phyloP scores from a whole-genome alignment of 2,113 vertebrate genomes.

The Cercocebus atys region DNA sequence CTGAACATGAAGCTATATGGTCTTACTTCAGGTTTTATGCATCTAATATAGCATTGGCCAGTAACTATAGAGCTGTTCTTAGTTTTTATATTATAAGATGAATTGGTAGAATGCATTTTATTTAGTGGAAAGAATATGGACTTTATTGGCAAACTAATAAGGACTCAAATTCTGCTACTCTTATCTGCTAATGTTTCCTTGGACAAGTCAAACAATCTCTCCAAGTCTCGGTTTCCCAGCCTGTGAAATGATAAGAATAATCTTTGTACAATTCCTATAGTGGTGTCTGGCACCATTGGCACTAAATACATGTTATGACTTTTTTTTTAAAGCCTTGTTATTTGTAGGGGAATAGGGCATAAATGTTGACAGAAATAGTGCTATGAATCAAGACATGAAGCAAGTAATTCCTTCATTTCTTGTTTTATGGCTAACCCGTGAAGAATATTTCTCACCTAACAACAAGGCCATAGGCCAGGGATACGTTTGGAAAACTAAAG shows the following conservation, averaged over 20 bases:
- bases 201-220: background rate
- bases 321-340: background rate
- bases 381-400: background rate
- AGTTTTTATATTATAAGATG: background rate
- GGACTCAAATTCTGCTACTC: background rate
- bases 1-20: fast-evolving
- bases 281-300: background rate
- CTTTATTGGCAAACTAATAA: background rate
- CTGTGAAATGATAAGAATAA: background rate
- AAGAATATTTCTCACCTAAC: background rate
- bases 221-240: background rate
- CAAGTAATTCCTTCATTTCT: background rate
- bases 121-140: background rate
- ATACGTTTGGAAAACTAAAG: background rate
- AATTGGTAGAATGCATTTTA: background rate
- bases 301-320: background rate
- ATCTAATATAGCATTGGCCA: background rate
- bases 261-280: background rate
- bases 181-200: background rate
- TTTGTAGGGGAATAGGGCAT: background rate
- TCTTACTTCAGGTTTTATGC: background rate
- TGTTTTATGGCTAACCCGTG: background rate
- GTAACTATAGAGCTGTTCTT: background rate
- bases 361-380: background rate
- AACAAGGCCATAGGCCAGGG: background rate